Base-by-base conservation (phyloP, 1,140 invertebrate species). In the Ceratina calcarata region DNA sequence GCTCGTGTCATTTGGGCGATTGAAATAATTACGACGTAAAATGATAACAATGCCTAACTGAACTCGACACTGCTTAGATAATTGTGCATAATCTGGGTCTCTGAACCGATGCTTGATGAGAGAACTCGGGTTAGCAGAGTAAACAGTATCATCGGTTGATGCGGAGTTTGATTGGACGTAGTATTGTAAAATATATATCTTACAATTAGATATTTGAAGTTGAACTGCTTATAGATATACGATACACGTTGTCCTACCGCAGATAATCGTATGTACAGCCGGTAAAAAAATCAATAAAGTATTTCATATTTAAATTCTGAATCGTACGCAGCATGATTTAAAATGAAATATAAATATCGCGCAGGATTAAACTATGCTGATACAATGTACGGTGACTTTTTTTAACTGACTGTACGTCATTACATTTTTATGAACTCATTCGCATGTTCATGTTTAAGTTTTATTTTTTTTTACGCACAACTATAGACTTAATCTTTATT, bases 131-230 rank as follows among this genome's bases (percentile, higher is more conserved):
- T 45, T 45, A 10, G 37, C 37, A 45, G 10, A 24, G 49, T 4
- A 22, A 78, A 53, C 51, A 45, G 60, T 72, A 71, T 6, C 49
- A 78, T 78, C 49, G 76, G 60, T 71, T 27, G 12, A 20, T 12
- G 70, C 75, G 13, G 76, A 78, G 76, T 78, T 78, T 78, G 76
- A 78, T 78, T 78, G 76, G 76, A 78, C 76, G 76, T 72, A 20
- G 69, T 20, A 49, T 61, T n/a, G 32, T 18, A 20, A 22, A 51
- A 18, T 3, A 12, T 15, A 22, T n/a, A 24, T 2, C 15, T 62
- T n/a, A n/a, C n/a, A n/a, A n/a, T n/a, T n/a, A 7, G 18, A 2
- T 32, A 32, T 32, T 32, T 4, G 27, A 32, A 15, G 15, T 74
- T 20, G 65, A 49, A 49, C 12, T 49, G 22, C 16, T 18, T n/a